These are phyloP conservation scores for Erithacus rubecula DNA, from an alignment of 2,797 vertebrate species.

Conservation along the genomic window DNA sequence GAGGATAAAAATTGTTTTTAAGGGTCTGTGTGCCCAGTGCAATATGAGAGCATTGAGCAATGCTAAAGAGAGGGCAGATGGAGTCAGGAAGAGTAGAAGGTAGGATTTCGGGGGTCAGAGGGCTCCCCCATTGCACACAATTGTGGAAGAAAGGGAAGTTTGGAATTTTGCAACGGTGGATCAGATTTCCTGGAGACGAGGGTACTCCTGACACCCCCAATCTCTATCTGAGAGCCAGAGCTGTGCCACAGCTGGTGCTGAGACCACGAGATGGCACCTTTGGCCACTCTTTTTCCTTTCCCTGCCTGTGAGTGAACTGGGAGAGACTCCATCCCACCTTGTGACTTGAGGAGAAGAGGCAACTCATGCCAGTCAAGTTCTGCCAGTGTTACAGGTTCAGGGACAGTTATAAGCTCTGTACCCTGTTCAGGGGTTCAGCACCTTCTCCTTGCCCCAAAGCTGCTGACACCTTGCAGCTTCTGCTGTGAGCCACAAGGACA, in stretches of 20 bases:
- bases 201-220: rapidly evolving
- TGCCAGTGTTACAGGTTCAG: background rate
- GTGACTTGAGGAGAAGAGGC: background rate
- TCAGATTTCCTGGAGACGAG: rapidly evolving
- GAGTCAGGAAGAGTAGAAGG: background rate
- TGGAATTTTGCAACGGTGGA: background rate
- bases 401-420: background rate
- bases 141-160: background rate
- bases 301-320: rapidly evolving
- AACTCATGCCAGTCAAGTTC: background rate
- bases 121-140: background rate
- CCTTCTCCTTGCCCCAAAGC: background rate
- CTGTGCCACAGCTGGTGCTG: background rate
- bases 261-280: rapidly evolving
- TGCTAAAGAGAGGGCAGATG: background rate
- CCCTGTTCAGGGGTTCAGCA: rapidly evolving
- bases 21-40: background rate
- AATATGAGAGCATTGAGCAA: background rate
- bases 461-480: background rate
- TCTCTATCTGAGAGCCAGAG: background rate
- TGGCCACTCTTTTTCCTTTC: background rate
- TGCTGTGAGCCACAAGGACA: background rate
- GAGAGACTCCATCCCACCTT: rapidly evolving
- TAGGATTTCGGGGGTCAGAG: background rate
- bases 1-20: background rate